phyloP scores from a whole-genome alignment of 1,140 invertebrate species.

The Trichomalopsis sarcophagae region DNA sequence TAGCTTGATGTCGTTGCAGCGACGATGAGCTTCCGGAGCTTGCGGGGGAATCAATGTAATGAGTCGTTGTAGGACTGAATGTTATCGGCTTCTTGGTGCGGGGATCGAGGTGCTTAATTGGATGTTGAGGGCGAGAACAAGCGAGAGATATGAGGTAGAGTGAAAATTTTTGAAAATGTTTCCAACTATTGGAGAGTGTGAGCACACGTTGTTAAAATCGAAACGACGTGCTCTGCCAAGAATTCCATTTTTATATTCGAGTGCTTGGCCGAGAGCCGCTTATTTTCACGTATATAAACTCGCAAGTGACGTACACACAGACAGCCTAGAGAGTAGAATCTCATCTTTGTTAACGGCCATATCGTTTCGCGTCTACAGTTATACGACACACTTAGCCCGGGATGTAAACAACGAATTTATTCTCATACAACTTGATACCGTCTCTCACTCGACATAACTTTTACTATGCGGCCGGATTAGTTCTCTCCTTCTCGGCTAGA shows the following conservation, averaged over 20 bases:
- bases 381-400: not conserved
- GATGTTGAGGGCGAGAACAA: not conserved
- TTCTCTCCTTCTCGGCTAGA: not conserved
- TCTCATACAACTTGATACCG: not conserved
- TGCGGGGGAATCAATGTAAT: not conserved
- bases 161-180: too few species aligned
- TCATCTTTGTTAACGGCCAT: slow-evolving; percentile 2
- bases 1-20: not conserved
- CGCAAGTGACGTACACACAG: not conserved
- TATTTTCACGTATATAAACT: not conserved
- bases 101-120: not conserved
- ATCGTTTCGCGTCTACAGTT: not conserved
- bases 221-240: not conserved
- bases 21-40: not conserved
- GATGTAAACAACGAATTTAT: slow-evolving; percentile 23
- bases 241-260: not conserved
- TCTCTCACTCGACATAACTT: not conserved
- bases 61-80: not conserved
- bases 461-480: not conserved
- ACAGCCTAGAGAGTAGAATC: not conserved
- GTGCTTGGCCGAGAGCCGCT: not conserved
- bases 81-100: not conserved
- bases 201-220: not conserved
- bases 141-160: too few species aligned
- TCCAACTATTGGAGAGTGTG: too few species aligned